Evolutionary conservation across 2,113 vertebrate species (phyloP).

Genomic region (Chinchilla lanigera): DNA sequence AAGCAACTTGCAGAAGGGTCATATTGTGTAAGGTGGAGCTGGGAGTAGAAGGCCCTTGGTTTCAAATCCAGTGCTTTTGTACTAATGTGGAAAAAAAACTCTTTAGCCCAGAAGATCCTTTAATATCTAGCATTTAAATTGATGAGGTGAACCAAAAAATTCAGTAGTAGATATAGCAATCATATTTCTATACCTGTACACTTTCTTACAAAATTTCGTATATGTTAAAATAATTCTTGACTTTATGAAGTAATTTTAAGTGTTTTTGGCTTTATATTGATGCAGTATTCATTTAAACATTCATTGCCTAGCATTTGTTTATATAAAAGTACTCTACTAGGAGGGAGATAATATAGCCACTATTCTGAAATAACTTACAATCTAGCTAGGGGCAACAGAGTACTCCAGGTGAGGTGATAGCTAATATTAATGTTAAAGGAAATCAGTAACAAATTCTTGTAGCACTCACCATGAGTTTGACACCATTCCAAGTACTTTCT

Average conservation of each 20-base stretch:
- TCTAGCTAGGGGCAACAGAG: not conserved
- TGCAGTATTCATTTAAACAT: constrained; percentile 16
- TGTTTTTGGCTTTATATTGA: not conserved
- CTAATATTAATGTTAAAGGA: not conserved
- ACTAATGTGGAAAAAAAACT: not conserved
- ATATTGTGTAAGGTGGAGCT: not conserved
- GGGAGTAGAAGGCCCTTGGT: not conserved
- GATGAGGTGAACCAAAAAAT: not conserved
- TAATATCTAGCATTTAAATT: constrained; percentile 24
- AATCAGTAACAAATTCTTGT: not conserved
- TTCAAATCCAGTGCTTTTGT: not conserved
- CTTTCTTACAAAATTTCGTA: not conserved
- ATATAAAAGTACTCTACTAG: not conserved
- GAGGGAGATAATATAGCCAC: not conserved
- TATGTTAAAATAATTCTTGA: constrained; percentile 43
- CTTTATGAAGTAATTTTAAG: constrained; percentile 30
- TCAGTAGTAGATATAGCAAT: not conserved
- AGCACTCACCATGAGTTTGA: not conserved
- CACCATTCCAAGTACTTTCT: not conserved
- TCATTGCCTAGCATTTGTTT: not conserved
- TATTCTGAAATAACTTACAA: constrained; percentile 6
- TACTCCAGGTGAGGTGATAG: not conserved
- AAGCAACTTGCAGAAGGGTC: not conserved
- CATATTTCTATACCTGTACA: not conserved
- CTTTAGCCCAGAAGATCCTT: not conserved